Percentiles rank a stretch among this genome's conserved stretches.
Conservation (phyloP, 2,113 vertebrate species). For the Pipra filicauda region DNA sequence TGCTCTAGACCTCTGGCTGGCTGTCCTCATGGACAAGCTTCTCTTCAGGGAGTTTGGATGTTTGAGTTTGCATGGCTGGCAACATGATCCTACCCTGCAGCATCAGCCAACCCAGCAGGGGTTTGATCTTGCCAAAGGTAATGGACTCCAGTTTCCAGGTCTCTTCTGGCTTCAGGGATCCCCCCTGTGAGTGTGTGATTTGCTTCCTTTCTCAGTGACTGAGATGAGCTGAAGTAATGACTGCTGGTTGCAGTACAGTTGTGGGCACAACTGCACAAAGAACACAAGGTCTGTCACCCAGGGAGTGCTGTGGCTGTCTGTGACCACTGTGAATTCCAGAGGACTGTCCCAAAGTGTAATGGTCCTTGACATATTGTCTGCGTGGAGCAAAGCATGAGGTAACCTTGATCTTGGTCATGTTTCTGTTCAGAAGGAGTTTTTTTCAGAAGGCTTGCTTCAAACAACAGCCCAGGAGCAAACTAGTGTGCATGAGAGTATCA, state of each 20-base stretch:
- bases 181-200: background rate
- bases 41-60: background rate
- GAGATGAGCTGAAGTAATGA: background rate
- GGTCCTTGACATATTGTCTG: background rate
- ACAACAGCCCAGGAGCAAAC: background rate
- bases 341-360: background rate
- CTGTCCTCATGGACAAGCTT: background rate
- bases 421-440: background rate
- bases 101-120: background rate
- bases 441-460: background rate
- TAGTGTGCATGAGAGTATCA: background rate
- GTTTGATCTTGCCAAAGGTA: background rate
- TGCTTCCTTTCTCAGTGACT: background rate
- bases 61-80: background rate
- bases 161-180: background rate
- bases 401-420: accelerated
- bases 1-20: background rate
- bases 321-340: background rate
- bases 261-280: background rate
- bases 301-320: background rate
- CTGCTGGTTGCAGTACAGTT: background rate
- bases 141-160: background rate
- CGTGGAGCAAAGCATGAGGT: background rate
- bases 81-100: background rate
- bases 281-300: background rate